Evolutionary conservation across 1,140 invertebrate genomes (phyloP), one percentile per base, ranked within the genome.

Genomic region (Musca domestica): DNA sequence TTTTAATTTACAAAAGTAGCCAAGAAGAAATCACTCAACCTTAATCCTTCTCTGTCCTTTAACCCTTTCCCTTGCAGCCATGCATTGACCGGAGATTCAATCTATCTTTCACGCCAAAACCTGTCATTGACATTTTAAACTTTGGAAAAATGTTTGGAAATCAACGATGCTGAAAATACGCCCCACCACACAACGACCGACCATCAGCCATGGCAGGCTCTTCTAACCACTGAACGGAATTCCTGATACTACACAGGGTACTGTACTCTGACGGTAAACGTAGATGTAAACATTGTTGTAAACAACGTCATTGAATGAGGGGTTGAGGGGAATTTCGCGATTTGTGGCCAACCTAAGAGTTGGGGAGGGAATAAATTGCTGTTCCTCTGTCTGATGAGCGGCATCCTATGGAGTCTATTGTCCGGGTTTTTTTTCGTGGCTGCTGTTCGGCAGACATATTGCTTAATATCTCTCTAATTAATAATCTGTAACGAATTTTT

Each of bases 401-500:
- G 27, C 56, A 41, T 61, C 56, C 56, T 14, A 17, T 61, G 15
- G 56, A 19, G 56, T 14, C n/a, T 34, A 61, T 41, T 30, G 27
- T 61, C 27, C 27, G 51, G 20, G 12, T 19, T 61, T 30, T 6
- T 15, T 51, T 34, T 27, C 12, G 54, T 58, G 19, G n/a, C 34
- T 61, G 19, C n/a, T 61, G 30, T 34, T 25, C 20, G 56, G 17
- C 54, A 61, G n/a, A n/a, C 27, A 61, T 10, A 10, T 41, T 41
- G 34, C 34, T 41, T 41, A 58, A 61, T 61, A 61, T 61, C 56
- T 61, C 56, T 61, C 56, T 34, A 61, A 61, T 61, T 61, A 61
- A 61, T 61, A 61, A 61, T 61, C 56, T 61, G 56, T 61, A 61
- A 61, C 56, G 56, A 61, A 41, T 61, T 61, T 34, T 19, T 34